These are phyloP conservation scores for Drosophila carrolli DNA, from an alignment of 1,140 invertebrate genomes.

Conservation along the genomic window DNA sequence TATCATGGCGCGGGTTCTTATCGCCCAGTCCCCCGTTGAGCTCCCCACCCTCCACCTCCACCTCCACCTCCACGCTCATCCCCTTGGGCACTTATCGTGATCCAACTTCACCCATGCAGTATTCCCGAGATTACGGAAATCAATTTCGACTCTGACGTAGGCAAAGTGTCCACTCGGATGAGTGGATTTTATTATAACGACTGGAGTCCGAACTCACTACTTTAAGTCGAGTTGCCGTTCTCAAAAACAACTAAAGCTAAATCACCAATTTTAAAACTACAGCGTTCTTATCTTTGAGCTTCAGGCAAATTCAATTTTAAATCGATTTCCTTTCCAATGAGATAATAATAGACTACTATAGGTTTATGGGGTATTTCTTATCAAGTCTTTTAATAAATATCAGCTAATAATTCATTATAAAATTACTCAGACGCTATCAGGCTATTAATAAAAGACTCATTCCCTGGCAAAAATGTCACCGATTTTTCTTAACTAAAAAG, in stretches of 20 bases:
- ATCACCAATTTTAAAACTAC: not conserved
- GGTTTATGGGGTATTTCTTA: too few species aligned
- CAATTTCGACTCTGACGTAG: slow-evolving; percentile 44
- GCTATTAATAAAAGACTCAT: too few species aligned
- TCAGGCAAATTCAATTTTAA: not conserved
- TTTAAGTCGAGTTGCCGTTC: slow-evolving; percentile 1
- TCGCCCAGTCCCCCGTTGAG: slow-evolving; percentile 25
- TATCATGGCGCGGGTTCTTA: slow-evolving; percentile 55
- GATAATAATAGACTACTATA: not conserved
- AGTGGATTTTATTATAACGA: slow-evolving; percentile 18
- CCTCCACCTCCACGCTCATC: slow-evolving; percentile 3
- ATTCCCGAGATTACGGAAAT: slow-evolving; percentile 47
- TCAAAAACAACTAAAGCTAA: not conserved
- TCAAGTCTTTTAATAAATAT: not conserved
- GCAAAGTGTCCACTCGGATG: slow-evolving; percentile 8
- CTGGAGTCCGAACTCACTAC: not conserved
- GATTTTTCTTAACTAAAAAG: too few species aligned
- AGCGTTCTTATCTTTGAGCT: not conserved
- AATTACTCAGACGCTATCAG: not conserved
- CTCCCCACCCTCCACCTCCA: not conserved
- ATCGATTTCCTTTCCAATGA: not conserved
- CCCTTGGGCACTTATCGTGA: slow-evolving; percentile 29
- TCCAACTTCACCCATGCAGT: slow-evolving; percentile 28
- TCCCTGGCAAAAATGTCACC: too few species aligned
- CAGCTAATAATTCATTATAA: slow-evolving; percentile 1